Evolutionary conservation across 2,113 vertebrate genomes (phyloP), one percentile per base, ranked within the genome.

Genomic region (Peromyscus maniculatus): DNA sequence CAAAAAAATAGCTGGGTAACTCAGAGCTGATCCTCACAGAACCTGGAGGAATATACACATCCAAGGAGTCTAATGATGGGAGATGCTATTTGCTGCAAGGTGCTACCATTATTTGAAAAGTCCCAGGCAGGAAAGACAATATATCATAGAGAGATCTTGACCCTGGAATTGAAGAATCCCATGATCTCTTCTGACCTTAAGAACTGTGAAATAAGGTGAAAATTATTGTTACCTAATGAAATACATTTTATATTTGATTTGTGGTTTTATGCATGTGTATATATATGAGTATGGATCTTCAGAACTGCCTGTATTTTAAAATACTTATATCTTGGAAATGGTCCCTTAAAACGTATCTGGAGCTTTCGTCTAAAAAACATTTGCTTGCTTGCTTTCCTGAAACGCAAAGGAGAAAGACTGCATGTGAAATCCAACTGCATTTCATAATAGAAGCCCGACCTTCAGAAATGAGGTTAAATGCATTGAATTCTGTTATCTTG

Each of bases 171-270:
- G 33, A 71, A 88, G 59, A 71, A 75, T 75, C 36, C 52, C n/a
- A 10, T 33, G 9, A 16, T 78, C 16, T 55, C 16, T 93, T 95
- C 49, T 10, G 79, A 52, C 8, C 43, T 52, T 69, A 77, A 71
- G 69, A 52, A 71, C 57, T 72, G 31, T 82, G 26, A 89, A 19
- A 82, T 52, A 87, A 80, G 57, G 9, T 66, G 22, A 59, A 89
- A 77, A 36, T 91, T 91, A 66, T n/a, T 74, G 39, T 72, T 13
- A 64, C 3, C 43, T 46, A 91, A 78, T n/a, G 26, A 83, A 95
- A 93, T 64, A 75, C 59, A 91, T 31, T 94, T 72, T n/a, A 69
- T 10, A 79, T 52, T 86, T 86, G 12, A 87, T 92, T 79, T 91
- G 21, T 57, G 19, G 22, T 43, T 78, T 87, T 57, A 33, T 88